A percentile compares a stretch with the other conserved stretches of the same genome.
Conservation (phyloP, 2,797 vertebrate genomes). For the Muscicapa comitata region DNA sequence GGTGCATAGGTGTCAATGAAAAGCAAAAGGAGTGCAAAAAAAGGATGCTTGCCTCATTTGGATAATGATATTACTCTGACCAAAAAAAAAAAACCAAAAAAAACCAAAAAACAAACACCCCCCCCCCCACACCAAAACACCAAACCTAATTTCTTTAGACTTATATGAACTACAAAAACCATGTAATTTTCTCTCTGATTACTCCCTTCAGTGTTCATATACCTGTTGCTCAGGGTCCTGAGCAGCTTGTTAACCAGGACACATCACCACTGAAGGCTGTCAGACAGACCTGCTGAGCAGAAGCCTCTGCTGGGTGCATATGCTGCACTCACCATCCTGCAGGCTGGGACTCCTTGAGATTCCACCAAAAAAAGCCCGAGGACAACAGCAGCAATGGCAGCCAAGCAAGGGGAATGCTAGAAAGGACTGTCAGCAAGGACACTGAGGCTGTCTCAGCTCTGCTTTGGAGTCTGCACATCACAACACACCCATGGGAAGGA, state of each 20-base stretch:
- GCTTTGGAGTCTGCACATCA: not conserved
- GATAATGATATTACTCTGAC: not conserved
- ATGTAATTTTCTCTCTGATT: not conserved
- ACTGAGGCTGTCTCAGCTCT: not conserved
- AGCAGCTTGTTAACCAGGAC: not conserved
- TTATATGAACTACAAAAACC: not conserved
- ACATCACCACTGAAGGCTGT: not conserved
- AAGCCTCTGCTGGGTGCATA: not conserved
- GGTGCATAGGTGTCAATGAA: not conserved
- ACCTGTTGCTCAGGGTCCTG: not conserved
- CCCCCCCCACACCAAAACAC: not conserved
- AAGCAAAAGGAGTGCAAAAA: not conserved
- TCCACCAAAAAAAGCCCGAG: not conserved
- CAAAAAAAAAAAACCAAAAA: not conserved
- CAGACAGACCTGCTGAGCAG: not conserved
- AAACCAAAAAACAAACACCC: not conserved
- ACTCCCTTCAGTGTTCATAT: not conserved
- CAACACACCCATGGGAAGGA: not conserved
- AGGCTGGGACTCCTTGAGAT: not conserved
- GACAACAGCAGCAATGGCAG: not conserved
- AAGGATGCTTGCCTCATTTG: not conserved
- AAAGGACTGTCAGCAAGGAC: not conserved
- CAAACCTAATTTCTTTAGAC: not conserved
- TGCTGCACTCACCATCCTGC: not conserved
- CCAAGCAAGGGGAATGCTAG: not conserved